Evolutionary conservation across 2,888 invertebrate species (phyloP).

Genomic region (Anthrax anthrax): DNA sequence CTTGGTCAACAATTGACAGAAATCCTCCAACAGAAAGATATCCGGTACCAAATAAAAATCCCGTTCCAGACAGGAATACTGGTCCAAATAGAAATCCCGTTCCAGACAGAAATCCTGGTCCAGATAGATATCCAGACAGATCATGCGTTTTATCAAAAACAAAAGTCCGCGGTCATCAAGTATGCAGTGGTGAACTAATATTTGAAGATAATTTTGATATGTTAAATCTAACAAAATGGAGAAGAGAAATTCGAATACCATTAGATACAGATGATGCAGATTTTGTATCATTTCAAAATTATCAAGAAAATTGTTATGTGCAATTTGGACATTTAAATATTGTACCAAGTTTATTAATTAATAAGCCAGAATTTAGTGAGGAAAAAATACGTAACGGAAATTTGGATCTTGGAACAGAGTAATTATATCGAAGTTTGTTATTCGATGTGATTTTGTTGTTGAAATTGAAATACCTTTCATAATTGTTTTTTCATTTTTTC

Average conservation of each 20-base stretch:
- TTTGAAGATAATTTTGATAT: constrained; percentile 47
- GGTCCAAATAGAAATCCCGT: neutral
- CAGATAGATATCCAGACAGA: neutral
- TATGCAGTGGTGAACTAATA: constrained; percentile 39
- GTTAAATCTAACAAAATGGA: constrained; percentile 39
- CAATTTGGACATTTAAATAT: constrained; percentile 27
- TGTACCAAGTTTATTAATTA: constrained; percentile 26
- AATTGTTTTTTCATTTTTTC: neutral
- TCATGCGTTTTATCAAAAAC: constrained; percentile 11
- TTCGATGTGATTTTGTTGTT: neutral
- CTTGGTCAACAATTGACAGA: neutral
- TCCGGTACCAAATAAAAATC: neutral
- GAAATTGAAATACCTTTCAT: neutral
- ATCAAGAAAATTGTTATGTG: constrained; percentile 24
- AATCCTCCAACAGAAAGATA: neutral
- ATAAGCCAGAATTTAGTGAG: constrained; percentile 17
- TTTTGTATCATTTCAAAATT: constrained; percentile 34
- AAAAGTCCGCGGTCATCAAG: constrained; percentile 26
- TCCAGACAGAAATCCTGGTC: neutral
- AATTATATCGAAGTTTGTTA: constrained; percentile 2
- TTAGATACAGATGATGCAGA: constrained; percentile 35
- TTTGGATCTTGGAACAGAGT: constrained; percentile 30
- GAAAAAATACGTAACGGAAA: constrained; percentile 20
- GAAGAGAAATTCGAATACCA: constrained; percentile 42
- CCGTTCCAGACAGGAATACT: neutral